Evolutionary conservation across 2,888 invertebrate species (phyloP).

Genomic region (Drosophila gaucha): DNA sequence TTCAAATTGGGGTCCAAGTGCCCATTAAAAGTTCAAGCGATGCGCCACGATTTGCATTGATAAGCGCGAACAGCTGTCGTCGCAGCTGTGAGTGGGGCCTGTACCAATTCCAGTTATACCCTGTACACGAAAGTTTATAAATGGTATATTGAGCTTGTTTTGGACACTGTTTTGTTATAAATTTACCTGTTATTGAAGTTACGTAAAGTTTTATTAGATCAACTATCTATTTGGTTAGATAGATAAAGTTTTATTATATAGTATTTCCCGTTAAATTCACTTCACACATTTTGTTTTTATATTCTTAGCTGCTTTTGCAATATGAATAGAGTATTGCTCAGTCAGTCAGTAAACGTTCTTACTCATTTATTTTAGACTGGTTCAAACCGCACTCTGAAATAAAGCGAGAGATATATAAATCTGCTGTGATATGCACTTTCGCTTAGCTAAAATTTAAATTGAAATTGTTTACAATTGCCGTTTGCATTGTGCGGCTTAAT

Average conservation of each 20-base stretch:
- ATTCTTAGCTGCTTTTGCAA: no score
- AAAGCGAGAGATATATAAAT: slow-evolving; percentile 25
- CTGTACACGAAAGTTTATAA: not conserved
- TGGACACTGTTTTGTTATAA: no score
- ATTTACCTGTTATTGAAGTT: no score
- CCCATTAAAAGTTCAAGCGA: slow-evolving; percentile 9
- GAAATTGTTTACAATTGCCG: slow-evolving; percentile 54
- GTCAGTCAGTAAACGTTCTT: slow-evolving; percentile 3
- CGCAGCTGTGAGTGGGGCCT: not conserved
- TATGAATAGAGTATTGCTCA: not conserved
- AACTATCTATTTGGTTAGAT: no score
- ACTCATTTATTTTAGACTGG: slow-evolving; percentile 57
- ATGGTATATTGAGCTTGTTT: no score
- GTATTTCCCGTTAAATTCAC: no score
- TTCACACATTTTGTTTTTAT: no score
- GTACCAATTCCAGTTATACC: slow-evolving; percentile 9
- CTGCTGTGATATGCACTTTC: slow-evolving; percentile 61
- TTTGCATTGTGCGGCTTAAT: slow-evolving; percentile 54
- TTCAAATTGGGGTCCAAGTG: not conserved
- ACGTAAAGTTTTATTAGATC: no score
- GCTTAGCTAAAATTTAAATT: slow-evolving; percentile 30
- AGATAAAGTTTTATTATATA: no score
- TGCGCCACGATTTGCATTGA: slow-evolving; percentile 9
- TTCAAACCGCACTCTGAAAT: slow-evolving; percentile 32
- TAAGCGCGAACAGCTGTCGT: slow-evolving; percentile 24